phyloP scores from a whole-genome alignment of 2,797 vertebrate genomes.

The Enteromius argenteus region DNA sequence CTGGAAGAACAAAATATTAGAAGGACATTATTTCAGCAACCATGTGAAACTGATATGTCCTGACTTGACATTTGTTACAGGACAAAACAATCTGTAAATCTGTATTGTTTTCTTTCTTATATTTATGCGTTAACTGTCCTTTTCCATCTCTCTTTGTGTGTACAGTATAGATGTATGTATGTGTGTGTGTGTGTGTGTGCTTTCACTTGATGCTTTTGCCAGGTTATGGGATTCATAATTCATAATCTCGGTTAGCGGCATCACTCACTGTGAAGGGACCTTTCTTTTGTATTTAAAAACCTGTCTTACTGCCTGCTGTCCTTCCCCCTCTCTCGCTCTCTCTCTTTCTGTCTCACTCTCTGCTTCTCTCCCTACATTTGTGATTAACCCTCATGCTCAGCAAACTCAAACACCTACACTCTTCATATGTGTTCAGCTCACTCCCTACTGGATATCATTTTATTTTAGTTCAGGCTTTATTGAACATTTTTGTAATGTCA shows the following conservation, averaged over 20 bases:
- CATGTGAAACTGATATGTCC: conserved; percentile 2
- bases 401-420: conserved; percentile 29
- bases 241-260: conserved; percentile 31
- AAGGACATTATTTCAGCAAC: background rate
- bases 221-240: conserved; percentile 40
- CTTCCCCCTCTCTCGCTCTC: too few species aligned
- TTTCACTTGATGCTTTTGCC: conserved; percentile 27
- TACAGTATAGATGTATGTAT: background rate
- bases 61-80: background rate
- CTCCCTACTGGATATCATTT: conserved; percentile 32
- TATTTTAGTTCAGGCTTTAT: conserved; percentile 37
- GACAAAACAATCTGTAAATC: background rate
- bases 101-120: background rate
- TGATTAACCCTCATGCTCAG: conserved; percentile 28
- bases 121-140: background rate
- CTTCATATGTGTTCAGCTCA: conserved; percentile 28
- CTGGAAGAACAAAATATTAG: background rate
- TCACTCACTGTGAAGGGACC: conserved; percentile 36
- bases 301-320: background rate
- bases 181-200: background rate
- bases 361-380: background rate
- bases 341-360: background rate
- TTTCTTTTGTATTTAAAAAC: conserved; percentile 43
- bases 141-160: background rate
- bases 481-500: conserved; percentile 16